Evolutionary conservation across 2,113 vertebrate genomes (phyloP), one percentile per base, ranked within the genome.

Genomic region (Microcebus ravelobensis): DNA sequence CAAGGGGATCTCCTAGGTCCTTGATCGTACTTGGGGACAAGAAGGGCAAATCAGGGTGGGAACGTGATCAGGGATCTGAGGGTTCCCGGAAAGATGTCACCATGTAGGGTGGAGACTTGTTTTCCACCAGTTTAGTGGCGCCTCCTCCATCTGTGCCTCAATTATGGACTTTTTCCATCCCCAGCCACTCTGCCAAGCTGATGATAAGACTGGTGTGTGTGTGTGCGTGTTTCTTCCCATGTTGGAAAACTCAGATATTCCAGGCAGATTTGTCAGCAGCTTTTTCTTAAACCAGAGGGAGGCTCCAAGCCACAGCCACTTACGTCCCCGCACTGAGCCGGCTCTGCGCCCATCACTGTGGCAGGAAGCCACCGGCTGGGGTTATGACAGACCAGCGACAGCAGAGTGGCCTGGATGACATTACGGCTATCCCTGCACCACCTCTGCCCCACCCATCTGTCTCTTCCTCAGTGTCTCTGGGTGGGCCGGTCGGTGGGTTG

Each of bases 241-340:
- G 4, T 84, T 90, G 89, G 96, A 90, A 97, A 97, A 92, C 83
- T 96, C 63, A 95, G 84, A 80, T 90, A 68, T 96, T 97, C 96
- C 93, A 96, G 83, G 73, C 90, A n/a, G 59, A 45, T 85, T 93
- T 84, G 85, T 97, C 97, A 96, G 91, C 90, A 74, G 80, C 70
- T 86, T 94, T 36, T 17, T 48, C 84, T 76, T 96, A 74, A 55
- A 74, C 76, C 68, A 52, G 89, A 21, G n/a, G 95, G 74, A 89
- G 88, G 27, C 87, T 84, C 83, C 39, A 29, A 80, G 91, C 76
- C 79, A 13, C 8, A 59, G 89, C n/a, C 50, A 11, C 67, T 77
- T 34, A 13, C n/a, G 36, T 91, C 81, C 86, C 63, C 63, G 81
- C 8, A 1, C 77, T 7, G 6, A 71, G 93, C 89, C 45, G 50